These are phyloP conservation scores for Gasteruption jaculator DNA, from an alignment of 2,888 invertebrate genomes.

Conservation along the genomic window DNA sequence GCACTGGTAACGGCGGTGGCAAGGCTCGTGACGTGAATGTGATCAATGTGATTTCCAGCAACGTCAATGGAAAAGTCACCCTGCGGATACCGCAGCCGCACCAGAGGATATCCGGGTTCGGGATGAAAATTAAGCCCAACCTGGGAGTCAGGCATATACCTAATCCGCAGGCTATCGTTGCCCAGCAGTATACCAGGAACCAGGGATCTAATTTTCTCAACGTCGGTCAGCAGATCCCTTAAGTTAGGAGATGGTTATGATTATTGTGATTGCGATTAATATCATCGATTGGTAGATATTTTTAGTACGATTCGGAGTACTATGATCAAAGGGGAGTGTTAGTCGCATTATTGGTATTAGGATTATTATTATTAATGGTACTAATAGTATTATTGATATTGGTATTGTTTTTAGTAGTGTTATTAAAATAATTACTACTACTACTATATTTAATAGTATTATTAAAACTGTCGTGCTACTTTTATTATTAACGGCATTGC, in stretches of 20 bases:
- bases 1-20: not conserved
- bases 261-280: not conserved
- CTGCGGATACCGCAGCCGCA: conserved; percentile 43
- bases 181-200: conserved; percentile 45
- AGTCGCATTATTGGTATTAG: no score
- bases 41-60: not conserved
- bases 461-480: no score
- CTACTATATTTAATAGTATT: no score
- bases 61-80: conserved; percentile 31
- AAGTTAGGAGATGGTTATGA: conserved; percentile 18
- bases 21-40: not conserved
- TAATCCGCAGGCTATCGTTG: conserved; percentile 49
- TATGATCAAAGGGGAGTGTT: no score
- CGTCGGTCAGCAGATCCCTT: conserved; percentile 34
- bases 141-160: conserved; percentile 51
- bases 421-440: no score
- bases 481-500: no score
- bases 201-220: conserved; percentile 37
- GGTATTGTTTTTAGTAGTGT: no score
- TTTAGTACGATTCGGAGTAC: no score
- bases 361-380: no score
- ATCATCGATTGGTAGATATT: conserved; percentile 1
- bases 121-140: conserved; percentile 46
- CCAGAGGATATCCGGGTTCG: conserved; percentile 40
- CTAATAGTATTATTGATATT: no score